Base-by-base conservation (phyloP, 1,140 invertebrate genomes). In the Brachionus asplanchnoidis region DNA sequence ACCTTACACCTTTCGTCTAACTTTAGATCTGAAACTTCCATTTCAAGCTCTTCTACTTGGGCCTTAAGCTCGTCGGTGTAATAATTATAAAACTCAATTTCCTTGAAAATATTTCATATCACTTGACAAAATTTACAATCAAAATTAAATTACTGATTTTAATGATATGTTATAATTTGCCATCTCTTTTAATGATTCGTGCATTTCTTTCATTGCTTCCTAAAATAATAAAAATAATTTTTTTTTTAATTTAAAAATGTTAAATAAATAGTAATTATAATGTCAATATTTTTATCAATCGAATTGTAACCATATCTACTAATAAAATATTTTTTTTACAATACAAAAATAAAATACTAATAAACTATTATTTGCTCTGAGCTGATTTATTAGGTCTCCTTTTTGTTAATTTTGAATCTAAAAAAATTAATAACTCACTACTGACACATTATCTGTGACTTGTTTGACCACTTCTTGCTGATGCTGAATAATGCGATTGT, bases 191-290 rank as follows among this genome's bases (percentile, higher is more conserved):
- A 82, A 28, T 8, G 79, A 82, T 4, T 68, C 65, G 26, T 82
- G 79, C 79, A 82, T 82, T 36, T 82, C 50, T 40, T 68, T 68
- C 32, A 82, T 68, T 12, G 79, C 79, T 44, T 82, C 42, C 53
- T 80, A 42, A 46, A 44, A 44, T 36, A 36, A 36, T 36, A 36
- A 40, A 20, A 75, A 75, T 20, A 23, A 42, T 8, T 20, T 60
- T 56, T 60, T 56, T 60, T 20, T 75, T 44, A 75, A 75, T 75
- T 42, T 42, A 73, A 36, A 73, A 73, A 40, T 73, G 14, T 7
- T 36, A 73, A 32, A 32, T 53, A 53, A 53, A 53, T 53, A 53
- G 12, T 53, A n/a, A 53, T 53, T 53, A 20, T 60, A 14, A 23
- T 60, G 53, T 20, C 53, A 60, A 60, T 23, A 60, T 60, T 60